These are phyloP conservation scores for Stenopsyche tienmushanensis DNA, from an alignment of 1,140 invertebrate genomes.

Conservation along the genomic window DNA sequence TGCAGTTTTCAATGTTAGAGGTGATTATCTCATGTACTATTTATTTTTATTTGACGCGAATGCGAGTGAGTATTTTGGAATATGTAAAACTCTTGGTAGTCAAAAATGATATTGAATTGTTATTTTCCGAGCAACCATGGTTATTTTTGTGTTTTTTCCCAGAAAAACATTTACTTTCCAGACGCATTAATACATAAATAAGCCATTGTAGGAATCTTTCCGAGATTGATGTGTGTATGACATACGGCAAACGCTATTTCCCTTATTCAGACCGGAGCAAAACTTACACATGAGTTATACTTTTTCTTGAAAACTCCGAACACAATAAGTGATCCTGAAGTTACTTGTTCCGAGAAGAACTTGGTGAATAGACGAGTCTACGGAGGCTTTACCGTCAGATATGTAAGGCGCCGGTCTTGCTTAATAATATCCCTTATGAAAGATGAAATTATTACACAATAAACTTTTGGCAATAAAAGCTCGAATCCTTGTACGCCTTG, in stretches of 20 bases:
- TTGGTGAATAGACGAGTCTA: conserved; percentile 3
- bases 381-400: background rate
- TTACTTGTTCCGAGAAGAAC: background rate
- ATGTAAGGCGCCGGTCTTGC: background rate
- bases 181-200: no score
- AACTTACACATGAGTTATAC: background rate
- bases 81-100: no score
- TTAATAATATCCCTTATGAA: conserved; percentile 3
- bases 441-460: conserved; percentile 26
- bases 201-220: no score
- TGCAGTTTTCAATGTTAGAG: no score
- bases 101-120: no score
- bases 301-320: background rate
- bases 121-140: no score
- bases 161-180: no score
- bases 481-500: conserved; percentile 7
- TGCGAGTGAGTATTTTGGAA: no score
- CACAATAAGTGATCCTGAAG: conserved; percentile 6
- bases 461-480: conserved; percentile 19
- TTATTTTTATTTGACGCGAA: no score
- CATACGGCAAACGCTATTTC: background rate
- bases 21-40: no score
- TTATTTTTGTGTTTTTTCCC: no score
- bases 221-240: no score
- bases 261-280: background rate